Conservation (phyloP, 2,113 vertebrate genomes). For the Atherinomorus stipes region DNA sequence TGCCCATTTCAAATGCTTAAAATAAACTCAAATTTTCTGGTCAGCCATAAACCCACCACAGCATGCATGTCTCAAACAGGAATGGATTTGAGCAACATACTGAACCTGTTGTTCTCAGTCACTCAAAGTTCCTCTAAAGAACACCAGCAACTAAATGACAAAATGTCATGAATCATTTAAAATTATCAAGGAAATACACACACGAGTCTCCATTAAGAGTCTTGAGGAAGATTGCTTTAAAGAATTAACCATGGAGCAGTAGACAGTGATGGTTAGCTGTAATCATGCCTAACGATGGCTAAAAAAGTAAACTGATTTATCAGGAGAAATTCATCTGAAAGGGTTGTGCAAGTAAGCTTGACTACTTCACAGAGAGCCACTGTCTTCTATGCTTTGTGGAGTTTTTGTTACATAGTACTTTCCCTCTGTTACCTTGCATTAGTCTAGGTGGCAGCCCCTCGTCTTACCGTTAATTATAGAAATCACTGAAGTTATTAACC, state of each 20-base stretch:
- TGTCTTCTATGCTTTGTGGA: conserved; percentile 61
- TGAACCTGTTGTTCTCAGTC: conserved; percentile 25
- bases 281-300: conserved; percentile 55
- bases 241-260: conserved; percentile 62
- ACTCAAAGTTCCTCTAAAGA: conserved; percentile 32
- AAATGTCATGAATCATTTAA: conserved; percentile 56
- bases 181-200: conserved; percentile 65
- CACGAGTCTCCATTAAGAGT: conserved; percentile 43
- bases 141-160: conserved; percentile 24
- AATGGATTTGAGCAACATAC: background rate
- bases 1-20: too few relatives aligned
- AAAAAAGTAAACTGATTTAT: conserved; percentile 52
- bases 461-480: conserved; percentile 73
- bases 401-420: conserved; percentile 65
- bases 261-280: conserved; percentile 48
- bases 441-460: conserved; percentile 31
- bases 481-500: conserved; percentile 82
- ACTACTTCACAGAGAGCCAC: conserved; percentile 29
- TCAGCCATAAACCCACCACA: background rate
- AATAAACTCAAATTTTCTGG: background rate
- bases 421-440: conserved; percentile 47
- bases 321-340: conserved; percentile 21
- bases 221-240: conserved; percentile 46
- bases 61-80: conserved; percentile 6
- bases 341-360: conserved; percentile 7